A percentile compares a stretch with the other conserved stretches of the same genome.
Conservation (phyloP, 2,888 invertebrate genomes). For the Coecobrya sp. region DNA sequence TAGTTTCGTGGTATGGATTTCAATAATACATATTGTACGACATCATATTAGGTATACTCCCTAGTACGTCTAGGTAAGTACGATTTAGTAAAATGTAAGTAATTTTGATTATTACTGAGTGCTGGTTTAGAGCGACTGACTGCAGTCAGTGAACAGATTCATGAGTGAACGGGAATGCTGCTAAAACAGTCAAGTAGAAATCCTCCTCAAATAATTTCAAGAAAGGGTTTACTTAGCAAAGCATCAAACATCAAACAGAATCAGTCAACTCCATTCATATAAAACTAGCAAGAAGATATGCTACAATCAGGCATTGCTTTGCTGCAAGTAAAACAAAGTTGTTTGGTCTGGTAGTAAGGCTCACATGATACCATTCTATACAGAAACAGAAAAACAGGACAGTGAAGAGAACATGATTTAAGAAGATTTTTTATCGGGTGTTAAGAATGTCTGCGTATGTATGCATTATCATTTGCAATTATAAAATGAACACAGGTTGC, state of each 20-base stretch:
- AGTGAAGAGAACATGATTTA: neutral
- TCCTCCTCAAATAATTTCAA: slow-evolving; percentile 71
- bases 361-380: neutral
- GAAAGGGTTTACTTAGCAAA: slow-evolving; percentile 62
- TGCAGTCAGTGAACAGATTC: neutral
- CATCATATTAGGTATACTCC: no score
- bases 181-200: slow-evolving; percentile 65
- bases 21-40: neutral
- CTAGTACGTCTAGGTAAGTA: neutral
- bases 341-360: neutral
- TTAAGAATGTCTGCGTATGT: no score
- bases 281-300: slow-evolving; percentile 4
- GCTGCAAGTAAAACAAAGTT: neutral
- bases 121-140: slow-evolving; percentile 27
- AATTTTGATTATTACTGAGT: slow-evolving; percentile 33
- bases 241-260: slow-evolving; percentile 6
- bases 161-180: slow-evolving; percentile 1
- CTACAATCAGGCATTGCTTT: neutral
- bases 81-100: neutral
- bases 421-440: neutral
- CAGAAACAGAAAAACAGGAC: neutral
- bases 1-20: slow-evolving; percentile 23
- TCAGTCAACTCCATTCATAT: slow-evolving; percentile 46
- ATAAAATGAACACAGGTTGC: neutral
- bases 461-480: neutral